Evolutionary conservation across 2,888 invertebrate genomes (phyloP).

Genomic region (Drosophila mimetica): DNA sequence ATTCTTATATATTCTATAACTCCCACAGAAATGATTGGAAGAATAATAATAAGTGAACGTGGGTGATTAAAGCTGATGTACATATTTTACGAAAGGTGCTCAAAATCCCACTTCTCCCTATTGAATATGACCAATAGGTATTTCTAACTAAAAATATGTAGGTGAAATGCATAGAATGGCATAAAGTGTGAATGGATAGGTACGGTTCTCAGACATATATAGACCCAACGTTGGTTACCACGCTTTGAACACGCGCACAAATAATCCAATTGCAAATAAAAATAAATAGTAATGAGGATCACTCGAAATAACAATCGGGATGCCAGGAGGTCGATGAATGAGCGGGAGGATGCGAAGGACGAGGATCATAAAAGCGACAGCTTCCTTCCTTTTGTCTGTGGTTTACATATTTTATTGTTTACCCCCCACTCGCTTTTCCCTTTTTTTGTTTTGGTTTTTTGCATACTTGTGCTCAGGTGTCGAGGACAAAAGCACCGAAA

Average conservation of each 20-base stretch:
- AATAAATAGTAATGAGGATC: constrained; percentile 36
- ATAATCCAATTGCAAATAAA: constrained; percentile 20
- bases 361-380: constrained; percentile 68
- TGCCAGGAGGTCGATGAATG: not conserved
- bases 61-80: too few relatives aligned
- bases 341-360: constrained; percentile 4
- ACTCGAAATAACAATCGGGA: constrained; percentile 18
- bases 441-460: constrained; percentile 36
- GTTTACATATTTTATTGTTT: constrained; percentile 15
- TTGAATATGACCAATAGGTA: too few relatives aligned
- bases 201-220: not conserved
- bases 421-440: constrained; percentile 16
- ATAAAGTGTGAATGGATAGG: not conserved
- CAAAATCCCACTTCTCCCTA: too few relatives aligned
- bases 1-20: too few relatives aligned
- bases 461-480: constrained; percentile 58
- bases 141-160: not conserved
- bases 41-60: too few relatives aligned
- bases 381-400: constrained; percentile 64
- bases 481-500: constrained; percentile 62
- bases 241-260: constrained; percentile 40
- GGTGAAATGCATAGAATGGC: not conserved
- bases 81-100: too few relatives aligned
- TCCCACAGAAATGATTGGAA: too few relatives aligned
- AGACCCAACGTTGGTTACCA: constrained; percentile 4